Conservation (phyloP, 2,888 invertebrate species). For the Melangyna quadrimaculata region DNA sequence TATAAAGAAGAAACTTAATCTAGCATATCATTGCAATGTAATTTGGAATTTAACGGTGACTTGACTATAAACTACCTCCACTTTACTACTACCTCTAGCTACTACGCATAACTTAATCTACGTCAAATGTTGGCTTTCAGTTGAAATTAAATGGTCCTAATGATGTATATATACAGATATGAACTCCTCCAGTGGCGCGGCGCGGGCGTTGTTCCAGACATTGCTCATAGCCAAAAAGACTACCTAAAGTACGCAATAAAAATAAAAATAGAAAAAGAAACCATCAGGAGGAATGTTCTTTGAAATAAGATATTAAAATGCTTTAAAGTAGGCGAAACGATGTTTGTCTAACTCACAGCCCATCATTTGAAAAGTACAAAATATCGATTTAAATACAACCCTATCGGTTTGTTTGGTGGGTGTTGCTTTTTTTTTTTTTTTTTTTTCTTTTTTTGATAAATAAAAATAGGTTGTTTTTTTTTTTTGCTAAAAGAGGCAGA, state of each 20-base stretch:
- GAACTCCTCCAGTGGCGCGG: slow-evolving; percentile 7
- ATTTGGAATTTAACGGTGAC: not conserved
- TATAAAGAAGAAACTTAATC: slow-evolving; percentile 11
- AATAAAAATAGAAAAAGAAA: not conserved
- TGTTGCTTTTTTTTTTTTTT: no score
- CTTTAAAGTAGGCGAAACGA: slow-evolving; percentile 43
- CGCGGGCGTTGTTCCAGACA: slow-evolving; percentile 13
- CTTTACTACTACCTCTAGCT: slow-evolving; percentile 2
- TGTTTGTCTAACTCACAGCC: not conserved
- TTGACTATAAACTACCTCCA: not conserved
- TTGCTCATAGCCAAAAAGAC: slow-evolving; percentile 14
- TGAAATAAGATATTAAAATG: slow-evolving; percentile 53
- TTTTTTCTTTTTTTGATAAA: not conserved
- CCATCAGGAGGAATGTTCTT: slow-evolving; percentile 17
- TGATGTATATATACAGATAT: not conserved
- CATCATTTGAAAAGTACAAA: slow-evolving; percentile 9
- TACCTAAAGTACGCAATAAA: slow-evolving; percentile 13
- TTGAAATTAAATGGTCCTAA: slow-evolving; percentile 8
- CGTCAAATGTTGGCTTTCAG: not conserved
- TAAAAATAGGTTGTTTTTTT: slow-evolving; percentile 7
- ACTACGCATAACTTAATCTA: slow-evolving; percentile 2
- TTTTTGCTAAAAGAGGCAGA: not conserved
- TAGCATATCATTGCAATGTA: not conserved
- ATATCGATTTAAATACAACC: slow-evolving; percentile 19
- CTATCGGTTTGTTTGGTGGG: no score